A percentile compares a stretch with the other conserved stretches of the same genome.
Conservation (phyloP, 2,888 invertebrate genomes). For the Polyommatus icarus region DNA sequence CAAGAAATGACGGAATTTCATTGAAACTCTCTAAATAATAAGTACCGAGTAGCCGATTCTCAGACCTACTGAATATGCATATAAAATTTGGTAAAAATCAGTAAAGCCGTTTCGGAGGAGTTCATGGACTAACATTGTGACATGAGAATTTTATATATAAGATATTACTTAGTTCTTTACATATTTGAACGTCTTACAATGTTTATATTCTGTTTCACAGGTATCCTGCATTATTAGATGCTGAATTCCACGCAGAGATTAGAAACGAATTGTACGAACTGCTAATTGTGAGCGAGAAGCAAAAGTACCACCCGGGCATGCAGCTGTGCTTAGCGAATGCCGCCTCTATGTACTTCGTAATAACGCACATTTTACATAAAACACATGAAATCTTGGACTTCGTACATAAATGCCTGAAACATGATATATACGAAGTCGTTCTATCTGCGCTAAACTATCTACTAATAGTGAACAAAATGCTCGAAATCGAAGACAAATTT, state of each 20-base stretch:
- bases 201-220: slow-evolving; percentile 43
- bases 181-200: no score
- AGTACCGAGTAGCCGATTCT: no score
- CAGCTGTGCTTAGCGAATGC: slow-evolving; percentile 55
- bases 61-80: no score
- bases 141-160: no score
- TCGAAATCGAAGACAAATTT: slow-evolving; percentile 49
- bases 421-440: slow-evolving; percentile 52
- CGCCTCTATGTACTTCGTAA: slow-evolving; percentile 46
- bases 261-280: slow-evolving; percentile 45
- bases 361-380: slow-evolving; percentile 41
- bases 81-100: no score
- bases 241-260: slow-evolving; percentile 43
- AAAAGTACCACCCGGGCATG: slow-evolving; percentile 48
- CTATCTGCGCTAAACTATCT: slow-evolving; percentile 50
- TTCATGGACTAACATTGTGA: no score
- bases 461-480: slow-evolving; percentile 46
- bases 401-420: slow-evolving; percentile 45
- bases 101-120: no score
- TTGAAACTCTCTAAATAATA: no score
- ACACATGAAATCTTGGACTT: slow-evolving; percentile 38
- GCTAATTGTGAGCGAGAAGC: slow-evolving; percentile 44
- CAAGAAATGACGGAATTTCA: no score
- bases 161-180: no score
- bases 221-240: slow-evolving; percentile 47